Conservation (phyloP, 2,888 invertebrate species). For the Trichopria drosophilae region DNA sequence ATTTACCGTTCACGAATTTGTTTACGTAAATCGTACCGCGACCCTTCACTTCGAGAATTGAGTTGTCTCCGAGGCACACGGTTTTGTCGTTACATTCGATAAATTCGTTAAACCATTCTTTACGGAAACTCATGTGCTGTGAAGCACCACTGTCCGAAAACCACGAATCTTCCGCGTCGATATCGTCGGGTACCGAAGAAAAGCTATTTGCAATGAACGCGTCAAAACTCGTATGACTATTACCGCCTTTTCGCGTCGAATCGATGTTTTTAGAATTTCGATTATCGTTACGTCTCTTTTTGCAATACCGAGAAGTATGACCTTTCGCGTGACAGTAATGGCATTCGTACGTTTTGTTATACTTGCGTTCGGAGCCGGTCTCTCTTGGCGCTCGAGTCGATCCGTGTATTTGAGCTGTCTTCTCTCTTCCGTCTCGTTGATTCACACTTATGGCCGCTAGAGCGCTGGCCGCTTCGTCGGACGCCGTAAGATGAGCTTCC, state of each 20-base stretch:
- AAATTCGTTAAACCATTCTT: slow-evolving; percentile 31
- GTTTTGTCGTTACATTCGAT: slow-evolving; percentile 10
- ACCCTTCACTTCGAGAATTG: slow-evolving; percentile 15
- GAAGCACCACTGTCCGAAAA: slow-evolving; percentile 37
- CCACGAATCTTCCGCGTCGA: slow-evolving; percentile 30
- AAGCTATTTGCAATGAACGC: too few relatives aligned
- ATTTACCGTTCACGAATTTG: slow-evolving; percentile 24
- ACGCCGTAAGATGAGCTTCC: neutral
- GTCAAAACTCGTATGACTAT: too few relatives aligned
- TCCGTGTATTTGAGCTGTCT: neutral
- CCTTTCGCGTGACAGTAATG: neutral
- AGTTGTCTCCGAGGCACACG: slow-evolving; percentile 26
- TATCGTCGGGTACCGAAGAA: too few relatives aligned
- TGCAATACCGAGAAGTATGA: neutral
- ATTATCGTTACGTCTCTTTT: too few relatives aligned
- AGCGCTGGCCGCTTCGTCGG: neutral
- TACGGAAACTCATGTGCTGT: slow-evolving; percentile 32
- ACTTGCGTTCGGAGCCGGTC: neutral
- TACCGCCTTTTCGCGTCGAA: too few relatives aligned
- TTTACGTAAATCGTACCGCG: slow-evolving; percentile 26
- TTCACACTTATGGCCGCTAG: too few relatives aligned
- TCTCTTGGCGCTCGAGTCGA: neutral
- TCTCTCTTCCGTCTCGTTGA: neutral
- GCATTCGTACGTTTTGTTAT: neutral
- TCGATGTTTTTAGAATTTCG: too few relatives aligned